Evolutionary conservation across 2,888 invertebrate genomes (phyloP).

Genomic region (Brassicogethes aeneus): DNA sequence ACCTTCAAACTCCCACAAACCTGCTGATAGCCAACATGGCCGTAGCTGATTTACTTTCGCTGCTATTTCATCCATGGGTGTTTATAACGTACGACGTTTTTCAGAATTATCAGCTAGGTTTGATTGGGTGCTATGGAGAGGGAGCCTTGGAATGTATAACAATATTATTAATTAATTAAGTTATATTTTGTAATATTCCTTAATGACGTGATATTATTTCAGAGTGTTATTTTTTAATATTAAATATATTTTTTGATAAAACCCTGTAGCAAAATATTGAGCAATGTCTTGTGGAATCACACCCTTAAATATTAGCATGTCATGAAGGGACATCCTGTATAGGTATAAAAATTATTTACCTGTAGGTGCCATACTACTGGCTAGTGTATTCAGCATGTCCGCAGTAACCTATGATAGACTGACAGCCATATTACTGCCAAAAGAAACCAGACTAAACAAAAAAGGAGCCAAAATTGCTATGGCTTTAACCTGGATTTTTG

Average conservation of each 20-base stretch:
- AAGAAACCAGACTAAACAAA: slow-evolving; percentile 59
- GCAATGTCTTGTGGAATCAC: no score
- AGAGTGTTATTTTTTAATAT: no score
- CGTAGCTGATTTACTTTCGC: slow-evolving; percentile 55
- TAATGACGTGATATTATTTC: no score
- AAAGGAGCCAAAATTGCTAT: slow-evolving; percentile 58
- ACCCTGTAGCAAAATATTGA: no score
- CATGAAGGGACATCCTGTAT: no score
- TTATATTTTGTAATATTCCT: no score
- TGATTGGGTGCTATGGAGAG: slow-evolving; percentile 67
- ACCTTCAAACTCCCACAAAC: slow-evolving; percentile 62
- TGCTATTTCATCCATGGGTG: slow-evolving; percentile 66
- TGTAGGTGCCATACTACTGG: slow-evolving; percentile 59
- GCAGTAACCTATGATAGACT: slow-evolving; percentile 75
- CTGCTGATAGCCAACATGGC: slow-evolving; percentile 68
- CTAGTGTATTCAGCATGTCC: slow-evolving; percentile 68
- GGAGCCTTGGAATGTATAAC: slow-evolving; percentile 68
- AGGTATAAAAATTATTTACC: no score
- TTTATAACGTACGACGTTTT: slow-evolving; percentile 64
- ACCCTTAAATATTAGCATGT: no score
- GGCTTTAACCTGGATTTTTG: slow-evolving; percentile 55
- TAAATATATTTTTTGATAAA: no score
- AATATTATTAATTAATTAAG: no score
- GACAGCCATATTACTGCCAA: slow-evolving; percentile 67
- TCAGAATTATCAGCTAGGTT: slow-evolving; percentile 67